phyloP scores from a whole-genome alignment of 2,113 vertebrate species.

The Actinemys pallida region DNA sequence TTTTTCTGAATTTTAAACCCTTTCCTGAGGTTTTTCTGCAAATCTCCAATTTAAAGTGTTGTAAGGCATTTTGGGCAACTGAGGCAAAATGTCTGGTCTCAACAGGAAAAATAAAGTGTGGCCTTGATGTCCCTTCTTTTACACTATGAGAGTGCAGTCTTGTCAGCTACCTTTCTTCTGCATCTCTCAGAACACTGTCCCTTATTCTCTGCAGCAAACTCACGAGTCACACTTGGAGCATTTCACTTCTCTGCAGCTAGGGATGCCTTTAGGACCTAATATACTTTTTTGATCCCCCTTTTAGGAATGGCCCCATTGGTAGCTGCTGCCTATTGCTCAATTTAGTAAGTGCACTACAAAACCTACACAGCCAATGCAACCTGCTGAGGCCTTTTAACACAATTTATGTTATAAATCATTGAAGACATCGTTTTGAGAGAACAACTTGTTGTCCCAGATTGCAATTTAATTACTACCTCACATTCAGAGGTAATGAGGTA shows the following conservation, averaged over 20 bases:
- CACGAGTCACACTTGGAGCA: background rate
- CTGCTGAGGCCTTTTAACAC: background rate
- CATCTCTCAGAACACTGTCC: background rate
- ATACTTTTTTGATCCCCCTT: background rate
- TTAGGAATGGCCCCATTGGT: background rate
- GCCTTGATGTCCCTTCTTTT: background rate
- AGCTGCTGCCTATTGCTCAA: background rate
- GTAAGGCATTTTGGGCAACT: too few relatives aligned
- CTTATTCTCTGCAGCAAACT: background rate
- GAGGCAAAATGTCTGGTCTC: too few relatives aligned
- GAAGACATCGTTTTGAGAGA: background rate
- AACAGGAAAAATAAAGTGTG: background rate
- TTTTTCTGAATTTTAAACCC: too few relatives aligned
- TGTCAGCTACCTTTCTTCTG: background rate
- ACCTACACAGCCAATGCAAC: background rate
- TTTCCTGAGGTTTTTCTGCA: too few relatives aligned
- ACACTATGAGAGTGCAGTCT: background rate
- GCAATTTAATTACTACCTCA: background rate
- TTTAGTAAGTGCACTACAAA: background rate
- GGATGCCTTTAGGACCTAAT: background rate
- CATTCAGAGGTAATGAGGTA: background rate
- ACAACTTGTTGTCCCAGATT: background rate
- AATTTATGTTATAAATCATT: background rate
- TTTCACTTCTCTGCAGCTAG: background rate
- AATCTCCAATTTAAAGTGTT: too few relatives aligned